These are phyloP conservation scores for Sorex araneus DNA, from an alignment of 2,113 vertebrate genomes.

Conservation along the genomic window DNA sequence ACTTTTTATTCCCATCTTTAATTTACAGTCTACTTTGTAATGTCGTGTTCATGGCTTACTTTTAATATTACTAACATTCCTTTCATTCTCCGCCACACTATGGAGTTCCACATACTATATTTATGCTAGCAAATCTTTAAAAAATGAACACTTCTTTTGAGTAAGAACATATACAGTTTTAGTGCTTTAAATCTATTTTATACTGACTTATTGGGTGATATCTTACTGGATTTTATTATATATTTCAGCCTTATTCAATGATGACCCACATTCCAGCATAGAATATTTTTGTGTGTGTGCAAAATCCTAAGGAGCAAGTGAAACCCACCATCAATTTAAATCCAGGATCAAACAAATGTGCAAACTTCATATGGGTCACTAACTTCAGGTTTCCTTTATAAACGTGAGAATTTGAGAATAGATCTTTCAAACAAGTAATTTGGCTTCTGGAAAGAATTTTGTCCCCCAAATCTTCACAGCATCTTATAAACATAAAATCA, in stretches of 20 bases:
- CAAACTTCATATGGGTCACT: conserved; percentile 43
- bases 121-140: conserved; percentile 49
- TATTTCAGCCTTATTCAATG: conserved; percentile 58
- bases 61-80: conserved; percentile 31
- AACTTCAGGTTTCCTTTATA: conserved; percentile 51
- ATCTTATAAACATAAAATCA: conserved; percentile 34
- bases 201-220: conserved; percentile 66
- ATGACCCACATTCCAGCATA: conserved; percentile 46
- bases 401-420: not conserved
- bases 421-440: conserved; percentile 56
- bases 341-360: conserved; percentile 62
- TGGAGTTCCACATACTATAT: conserved; percentile 42
- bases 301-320: conserved; percentile 59
- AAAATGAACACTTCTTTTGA: conserved; percentile 67
- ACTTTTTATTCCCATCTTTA: not conserved
- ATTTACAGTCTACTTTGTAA: not conserved
- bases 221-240: conserved; percentile 62
- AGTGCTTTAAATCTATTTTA: conserved; percentile 63
- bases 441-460: not conserved
- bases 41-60: not conserved
- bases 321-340: conserved; percentile 61
- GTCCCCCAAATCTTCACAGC: not conserved
- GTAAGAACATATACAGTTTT: conserved; percentile 69
- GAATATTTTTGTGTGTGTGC: conserved; percentile 26
- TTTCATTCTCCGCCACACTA: conserved; percentile 21